Evolutionary conservation across 2,888 invertebrate genomes (phyloP).

Genomic region (Polyommatus iphigenia): DNA sequence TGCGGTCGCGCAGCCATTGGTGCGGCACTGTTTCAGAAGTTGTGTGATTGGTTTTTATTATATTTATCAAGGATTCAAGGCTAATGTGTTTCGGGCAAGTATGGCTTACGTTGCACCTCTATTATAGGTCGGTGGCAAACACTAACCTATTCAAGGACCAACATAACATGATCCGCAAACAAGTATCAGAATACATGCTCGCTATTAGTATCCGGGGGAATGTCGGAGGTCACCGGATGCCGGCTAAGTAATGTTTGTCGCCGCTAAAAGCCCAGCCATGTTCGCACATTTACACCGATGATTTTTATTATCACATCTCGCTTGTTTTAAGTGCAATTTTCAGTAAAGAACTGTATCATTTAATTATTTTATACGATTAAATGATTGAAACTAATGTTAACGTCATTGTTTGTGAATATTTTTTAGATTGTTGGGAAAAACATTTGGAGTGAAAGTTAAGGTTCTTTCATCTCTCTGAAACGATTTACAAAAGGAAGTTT

Average conservation of each 20-base stretch:
- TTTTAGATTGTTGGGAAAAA: too few relatives aligned
- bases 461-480: too few relatives aligned
- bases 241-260: conserved; percentile 71
- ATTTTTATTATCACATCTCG: conserved; percentile 18
- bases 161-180: not conserved
- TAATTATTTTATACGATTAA: too few relatives aligned
- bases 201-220: conserved; percentile 28
- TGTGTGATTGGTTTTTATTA: not conserved
- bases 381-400: too few relatives aligned
- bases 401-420: too few relatives aligned
- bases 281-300: conserved; percentile 38
- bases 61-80: not conserved
- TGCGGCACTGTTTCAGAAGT: too few relatives aligned
- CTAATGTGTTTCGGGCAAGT: not conserved
- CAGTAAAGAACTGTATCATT: not conserved
- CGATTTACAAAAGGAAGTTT: not conserved
- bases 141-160: conserved; percentile 2
- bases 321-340: not conserved
- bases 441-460: too few relatives aligned
- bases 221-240: conserved; percentile 64
- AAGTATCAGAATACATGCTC: not conserved
- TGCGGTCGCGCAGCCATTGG: too few relatives aligned
- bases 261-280: conserved; percentile 67
- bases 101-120: not conserved
- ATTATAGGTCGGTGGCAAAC: not conserved